Evolutionary conservation across 1,140 invertebrate genomes (phyloP).

Genomic region (Tachypleus tridentatus): DNA sequence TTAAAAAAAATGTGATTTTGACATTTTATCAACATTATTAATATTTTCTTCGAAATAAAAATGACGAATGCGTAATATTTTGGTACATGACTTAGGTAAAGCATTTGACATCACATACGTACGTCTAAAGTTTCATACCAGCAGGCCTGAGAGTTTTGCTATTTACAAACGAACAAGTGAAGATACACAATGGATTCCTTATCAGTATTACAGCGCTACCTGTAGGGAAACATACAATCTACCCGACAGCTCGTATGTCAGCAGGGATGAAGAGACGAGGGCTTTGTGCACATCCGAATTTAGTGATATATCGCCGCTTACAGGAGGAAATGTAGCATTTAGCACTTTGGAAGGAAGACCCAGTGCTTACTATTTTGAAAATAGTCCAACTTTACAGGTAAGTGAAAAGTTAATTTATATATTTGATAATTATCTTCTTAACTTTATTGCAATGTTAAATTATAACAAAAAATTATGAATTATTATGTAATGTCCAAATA

Average conservation of each 20-base stretch:
- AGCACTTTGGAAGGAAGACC: constrained; percentile 90
- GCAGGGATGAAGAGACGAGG: constrained; percentile 60
- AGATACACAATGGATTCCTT: constrained; percentile 78
- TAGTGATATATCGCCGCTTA: constrained; percentile 91
- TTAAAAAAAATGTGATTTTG: no score
- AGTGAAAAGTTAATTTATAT: constrained; percentile 7
- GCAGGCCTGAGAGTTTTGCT: constrained; percentile 91
- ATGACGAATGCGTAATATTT: constrained; percentile 1
- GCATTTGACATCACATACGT: constrained; percentile 96
- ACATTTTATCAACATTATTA: no score
- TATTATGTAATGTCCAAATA: no score
- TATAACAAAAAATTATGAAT: no score
- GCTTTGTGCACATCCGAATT: constrained; percentile 93
- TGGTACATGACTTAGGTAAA: constrained; percentile 59
- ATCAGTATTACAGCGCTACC: constrained; percentile 89
- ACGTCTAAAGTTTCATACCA: constrained; percentile 84
- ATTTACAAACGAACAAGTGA: constrained; percentile 77
- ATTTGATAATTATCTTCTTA: no score
- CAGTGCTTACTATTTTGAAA: constrained; percentile 80
- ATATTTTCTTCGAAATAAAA: no score
- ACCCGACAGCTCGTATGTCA: constrained; percentile 55
- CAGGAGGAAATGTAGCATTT: constrained; percentile 88
- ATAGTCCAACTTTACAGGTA: constrained; percentile 75
- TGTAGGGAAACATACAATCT: constrained; percentile 81
- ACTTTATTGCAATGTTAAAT: no score